Evolutionary conservation across 1,140 invertebrate species (phyloP).

Genomic region (Calosoma granatense): DNA sequence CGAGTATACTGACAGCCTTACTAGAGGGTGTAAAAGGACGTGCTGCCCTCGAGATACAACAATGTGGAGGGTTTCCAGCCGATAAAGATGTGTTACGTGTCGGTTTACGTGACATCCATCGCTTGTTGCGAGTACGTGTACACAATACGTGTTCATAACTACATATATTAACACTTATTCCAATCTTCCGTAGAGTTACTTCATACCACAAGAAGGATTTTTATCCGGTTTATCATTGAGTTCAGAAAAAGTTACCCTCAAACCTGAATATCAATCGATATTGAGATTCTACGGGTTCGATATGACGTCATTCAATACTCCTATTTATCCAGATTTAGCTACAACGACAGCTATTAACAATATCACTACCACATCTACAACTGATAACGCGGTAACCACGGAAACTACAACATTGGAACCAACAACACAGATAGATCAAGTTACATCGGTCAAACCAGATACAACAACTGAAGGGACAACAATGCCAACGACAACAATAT

Average conservation of each 20-base stretch:
- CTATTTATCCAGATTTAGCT: conserved; percentile 24
- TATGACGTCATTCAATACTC: conserved; percentile 36
- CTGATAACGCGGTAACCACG: conserved; percentile 17
- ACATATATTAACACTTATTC: neutral
- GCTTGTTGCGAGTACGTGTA: conserved; percentile 54
- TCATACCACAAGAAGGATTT: conserved; percentile 67
- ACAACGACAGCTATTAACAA: conserved; percentile 25
- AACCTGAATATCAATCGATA: conserved; percentile 54
- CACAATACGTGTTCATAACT: neutral
- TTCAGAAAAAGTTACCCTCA: conserved; percentile 60
- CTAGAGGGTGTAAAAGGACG: conserved; percentile 63
- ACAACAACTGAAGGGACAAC: conserved; percentile 19
- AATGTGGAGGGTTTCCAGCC: conserved; percentile 53
- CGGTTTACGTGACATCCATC: conserved; percentile 68
- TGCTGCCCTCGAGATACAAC: conserved; percentile 55
- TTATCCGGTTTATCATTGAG: conserved; percentile 65
- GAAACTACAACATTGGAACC: conserved; percentile 18
- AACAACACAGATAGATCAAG: conserved; percentile 15
- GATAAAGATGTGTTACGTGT: conserved; percentile 58
- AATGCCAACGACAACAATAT: conserved; percentile 10
- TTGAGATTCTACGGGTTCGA: conserved; percentile 71
- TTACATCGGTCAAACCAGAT: conserved; percentile 18
- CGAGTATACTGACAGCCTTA: conserved; percentile 63
- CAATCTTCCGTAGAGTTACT: conserved; percentile 57
- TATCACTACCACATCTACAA: conserved; percentile 16